Evolutionary conservation across 2,888 invertebrate species (phyloP).

Genomic region (Dermolepida albohirtum): DNA sequence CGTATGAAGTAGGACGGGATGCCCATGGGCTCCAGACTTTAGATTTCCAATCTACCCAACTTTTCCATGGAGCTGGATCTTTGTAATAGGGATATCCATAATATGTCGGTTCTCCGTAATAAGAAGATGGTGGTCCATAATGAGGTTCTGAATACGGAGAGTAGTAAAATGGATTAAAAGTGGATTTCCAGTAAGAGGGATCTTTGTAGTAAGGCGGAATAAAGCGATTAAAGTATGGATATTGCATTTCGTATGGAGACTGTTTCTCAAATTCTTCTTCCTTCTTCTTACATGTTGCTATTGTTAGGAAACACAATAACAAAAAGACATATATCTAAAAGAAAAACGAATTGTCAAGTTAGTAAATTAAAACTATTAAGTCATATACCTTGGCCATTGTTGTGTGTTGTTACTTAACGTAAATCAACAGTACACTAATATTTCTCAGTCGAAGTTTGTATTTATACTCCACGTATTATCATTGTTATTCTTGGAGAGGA

Average conservation of each 20-base stretch:
- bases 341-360: not conserved
- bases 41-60: constrained; percentile 17
- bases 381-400: constrained; percentile 23
- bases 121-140: not conserved
- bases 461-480: constrained; percentile 31
- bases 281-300: constrained; percentile 30
- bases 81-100: not conserved
- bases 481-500: constrained; percentile 5
- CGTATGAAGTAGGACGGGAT: not conserved
- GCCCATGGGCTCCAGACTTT: constrained; percentile 6
- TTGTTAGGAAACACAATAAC: constrained; percentile 7
- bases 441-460: not conserved
- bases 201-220: too few species aligned
- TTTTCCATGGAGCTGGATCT: constrained; percentile 1
- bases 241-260: not conserved
- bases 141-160: not conserved
- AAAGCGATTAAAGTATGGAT: not conserved
- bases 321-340: constrained; percentile 20
- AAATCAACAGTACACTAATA: constrained; percentile 13
- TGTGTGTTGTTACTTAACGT: not conserved
- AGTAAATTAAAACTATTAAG: constrained; percentile 4
- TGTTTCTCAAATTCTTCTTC: constrained; percentile 6
- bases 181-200: too few species aligned
- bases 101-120: not conserved
- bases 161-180: too few species aligned